A percentile compares a stretch with the other conserved stretches of the same genome.
phyloP scores from a whole-genome alignment of 2,113 vertebrate genomes.

The Cercocebus atys region DNA sequence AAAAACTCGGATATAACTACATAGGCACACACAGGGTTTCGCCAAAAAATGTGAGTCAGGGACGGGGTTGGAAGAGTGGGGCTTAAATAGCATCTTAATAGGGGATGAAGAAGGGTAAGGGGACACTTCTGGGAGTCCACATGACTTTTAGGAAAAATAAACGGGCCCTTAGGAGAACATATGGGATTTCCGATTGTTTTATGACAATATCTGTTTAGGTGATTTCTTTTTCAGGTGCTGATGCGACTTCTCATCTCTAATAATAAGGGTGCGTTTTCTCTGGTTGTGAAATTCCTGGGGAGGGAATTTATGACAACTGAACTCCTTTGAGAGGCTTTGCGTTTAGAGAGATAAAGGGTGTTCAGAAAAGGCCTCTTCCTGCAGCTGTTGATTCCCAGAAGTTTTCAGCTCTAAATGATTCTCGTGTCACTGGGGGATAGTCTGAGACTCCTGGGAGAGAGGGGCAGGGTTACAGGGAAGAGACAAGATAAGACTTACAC shows the following conservation, averaged over 20 bases:
- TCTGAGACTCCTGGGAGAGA: background rate
- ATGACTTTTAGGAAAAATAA: background rate
- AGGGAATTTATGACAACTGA: background rate
- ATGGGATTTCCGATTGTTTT: background rate
- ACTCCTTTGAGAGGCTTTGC: background rate
- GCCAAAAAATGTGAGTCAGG: background rate
- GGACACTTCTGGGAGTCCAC: background rate
- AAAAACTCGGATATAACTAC: background rate
- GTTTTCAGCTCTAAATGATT: background rate
- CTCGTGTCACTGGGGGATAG: rapidly evolving
- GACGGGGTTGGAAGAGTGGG: background rate
- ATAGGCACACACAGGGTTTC: background rate
- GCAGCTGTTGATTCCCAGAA: background rate
- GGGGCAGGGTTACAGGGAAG: background rate
- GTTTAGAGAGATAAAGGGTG: background rate
- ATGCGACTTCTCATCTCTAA: background rate
- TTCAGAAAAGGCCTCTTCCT: background rate
- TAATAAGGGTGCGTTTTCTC: background rate
- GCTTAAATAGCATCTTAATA: background rate
- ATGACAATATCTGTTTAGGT: background rate
- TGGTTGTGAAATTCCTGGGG: background rate
- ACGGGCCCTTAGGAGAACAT: background rate
- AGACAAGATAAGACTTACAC: background rate
- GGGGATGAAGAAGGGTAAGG: background rate
- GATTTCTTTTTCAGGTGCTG: background rate